phyloP scores from a whole-genome alignment of 2,888 invertebrate species.

The Drosophila picticornis region DNA sequence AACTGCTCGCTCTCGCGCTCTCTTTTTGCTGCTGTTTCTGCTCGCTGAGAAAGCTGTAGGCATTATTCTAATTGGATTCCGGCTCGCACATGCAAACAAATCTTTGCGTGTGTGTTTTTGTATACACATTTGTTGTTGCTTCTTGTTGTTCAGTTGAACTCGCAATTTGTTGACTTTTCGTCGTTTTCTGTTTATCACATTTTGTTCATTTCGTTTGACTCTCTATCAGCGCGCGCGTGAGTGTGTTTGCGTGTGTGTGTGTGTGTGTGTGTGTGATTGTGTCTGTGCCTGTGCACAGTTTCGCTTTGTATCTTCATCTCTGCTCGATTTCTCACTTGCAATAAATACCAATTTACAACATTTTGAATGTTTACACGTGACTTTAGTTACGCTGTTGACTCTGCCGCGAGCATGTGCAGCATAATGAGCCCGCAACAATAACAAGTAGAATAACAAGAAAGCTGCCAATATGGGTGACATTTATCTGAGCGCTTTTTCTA shows the following conservation, averaged over 20 bases:
- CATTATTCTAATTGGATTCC: slow-evolving; percentile 75
- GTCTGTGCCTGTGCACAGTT: slow-evolving; percentile 14
- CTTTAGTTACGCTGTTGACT: slow-evolving; percentile 65
- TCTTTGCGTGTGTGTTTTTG: slow-evolving; percentile 15
- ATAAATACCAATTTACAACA: slow-evolving; percentile 76
- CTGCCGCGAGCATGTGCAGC: slow-evolving; percentile 33
- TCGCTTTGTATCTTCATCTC: slow-evolving; percentile 30
- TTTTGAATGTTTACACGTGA: slow-evolving; percentile 75
- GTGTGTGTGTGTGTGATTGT: neutral
- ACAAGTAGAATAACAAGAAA: slow-evolving; percentile 9
- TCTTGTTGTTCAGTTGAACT: slow-evolving; percentile 58
- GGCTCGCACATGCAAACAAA: slow-evolving; percentile 52
- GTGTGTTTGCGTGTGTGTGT: neutral
- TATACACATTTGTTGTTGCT: slow-evolving; percentile 23
- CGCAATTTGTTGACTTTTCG: slow-evolving; percentile 74
- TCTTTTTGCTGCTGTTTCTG: slow-evolving; percentile 6
- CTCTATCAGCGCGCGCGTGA: neutral
- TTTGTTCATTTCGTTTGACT: slow-evolving; percentile 46
- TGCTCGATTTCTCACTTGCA: slow-evolving; percentile 46
- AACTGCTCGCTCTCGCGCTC: slow-evolving; percentile 24
- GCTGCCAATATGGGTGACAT: slow-evolving; percentile 33
- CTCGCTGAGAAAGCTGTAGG: slow-evolving; percentile 32
- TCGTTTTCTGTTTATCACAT: slow-evolving; percentile 67
- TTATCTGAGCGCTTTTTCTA: slow-evolving; percentile 46
- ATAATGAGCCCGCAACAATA: slow-evolving; percentile 23